A percentile compares a stretch with the other conserved stretches of the same genome.
These are phyloP conservation scores for Manacus vitellinus DNA, from an alignment of 2,113 vertebrate genomes.

Conservation along the genomic window DNA sequence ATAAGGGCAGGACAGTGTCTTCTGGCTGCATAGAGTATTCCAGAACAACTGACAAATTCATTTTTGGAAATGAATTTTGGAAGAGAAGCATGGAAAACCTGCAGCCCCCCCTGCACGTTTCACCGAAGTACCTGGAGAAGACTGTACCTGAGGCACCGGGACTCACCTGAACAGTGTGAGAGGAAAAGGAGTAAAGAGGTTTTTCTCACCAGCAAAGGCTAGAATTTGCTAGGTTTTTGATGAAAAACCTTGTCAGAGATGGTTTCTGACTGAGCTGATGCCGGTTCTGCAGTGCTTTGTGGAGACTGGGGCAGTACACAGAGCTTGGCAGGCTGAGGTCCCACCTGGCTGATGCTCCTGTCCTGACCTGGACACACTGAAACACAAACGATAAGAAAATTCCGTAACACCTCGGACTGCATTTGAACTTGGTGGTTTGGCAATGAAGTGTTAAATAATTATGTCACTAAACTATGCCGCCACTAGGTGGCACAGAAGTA, in stretches of 20 bases:
- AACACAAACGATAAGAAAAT: not conserved
- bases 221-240: not conserved
- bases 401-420: accelerated
- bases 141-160: accelerated
- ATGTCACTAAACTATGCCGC: not conserved
- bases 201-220: not conserved
- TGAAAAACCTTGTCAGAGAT: not conserved
- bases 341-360: not conserved
- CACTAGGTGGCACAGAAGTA: slow-evolving; percentile 62
- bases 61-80: not conserved
- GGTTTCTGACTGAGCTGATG: not conserved
- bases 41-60: not conserved
- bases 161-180: not conserved
- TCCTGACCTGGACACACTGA: not conserved
- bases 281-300: too few species aligned
- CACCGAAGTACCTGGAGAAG: not conserved
- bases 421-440: not conserved
- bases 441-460: not conserved
- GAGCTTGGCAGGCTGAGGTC: not conserved
- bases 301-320: accelerated
- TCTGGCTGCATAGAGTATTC: not conserved
- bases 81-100: not conserved
- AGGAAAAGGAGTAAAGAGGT: not conserved
- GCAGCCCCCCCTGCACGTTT: not conserved
- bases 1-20: not conserved